phyloP scores from a whole-genome alignment of 2,888 invertebrate genomes.

The Pollenia angustigena region DNA sequence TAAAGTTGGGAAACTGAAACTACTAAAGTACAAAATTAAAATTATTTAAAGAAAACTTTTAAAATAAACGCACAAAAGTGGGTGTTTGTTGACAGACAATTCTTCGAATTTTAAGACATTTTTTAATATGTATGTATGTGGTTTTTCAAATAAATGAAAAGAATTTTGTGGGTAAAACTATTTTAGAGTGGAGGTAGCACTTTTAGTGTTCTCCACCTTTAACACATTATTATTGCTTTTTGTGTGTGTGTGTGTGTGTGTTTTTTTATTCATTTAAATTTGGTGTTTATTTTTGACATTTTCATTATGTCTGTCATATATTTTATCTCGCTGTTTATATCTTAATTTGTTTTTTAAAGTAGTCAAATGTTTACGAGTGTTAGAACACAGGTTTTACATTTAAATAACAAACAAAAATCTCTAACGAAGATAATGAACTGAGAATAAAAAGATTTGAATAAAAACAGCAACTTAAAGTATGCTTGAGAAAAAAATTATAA shows the following conservation, averaged over 20 bases:
- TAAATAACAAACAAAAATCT: slow-evolving; percentile 11
- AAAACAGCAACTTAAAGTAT: slow-evolving; percentile 4
- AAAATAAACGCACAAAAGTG: neutral
- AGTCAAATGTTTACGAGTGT: slow-evolving; percentile 59
- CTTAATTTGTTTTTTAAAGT: slow-evolving; percentile 65
- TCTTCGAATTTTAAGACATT: slow-evolving; percentile 4
- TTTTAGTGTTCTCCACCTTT: slow-evolving; percentile 4
- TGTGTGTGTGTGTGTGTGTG: neutral
- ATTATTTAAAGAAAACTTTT: slow-evolving; percentile 19
- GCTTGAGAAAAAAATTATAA: slow-evolving; percentile 5
- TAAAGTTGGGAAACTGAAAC: slow-evolving; percentile 32
- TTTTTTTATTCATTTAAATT: slow-evolving; percentile 55
- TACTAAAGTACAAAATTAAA: slow-evolving; percentile 42
- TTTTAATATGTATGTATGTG: neutral
- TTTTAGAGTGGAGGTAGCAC: neutral
- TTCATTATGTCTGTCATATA: slow-evolving; percentile 69
- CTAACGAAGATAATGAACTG: slow-evolving; percentile 23
- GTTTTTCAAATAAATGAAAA: neutral
- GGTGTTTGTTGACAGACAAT: slow-evolving; percentile 13
- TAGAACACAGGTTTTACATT: slow-evolving; percentile 60
- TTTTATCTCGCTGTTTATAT: slow-evolving; percentile 60
- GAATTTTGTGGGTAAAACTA: slow-evolving; percentile 5
- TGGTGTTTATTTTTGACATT: slow-evolving; percentile 69
- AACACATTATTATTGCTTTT: slow-evolving; percentile 2
- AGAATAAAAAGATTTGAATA: slow-evolving; percentile 7